Conservation (phyloP, 2,113 vertebrate species). For the Alces alces region DNA sequence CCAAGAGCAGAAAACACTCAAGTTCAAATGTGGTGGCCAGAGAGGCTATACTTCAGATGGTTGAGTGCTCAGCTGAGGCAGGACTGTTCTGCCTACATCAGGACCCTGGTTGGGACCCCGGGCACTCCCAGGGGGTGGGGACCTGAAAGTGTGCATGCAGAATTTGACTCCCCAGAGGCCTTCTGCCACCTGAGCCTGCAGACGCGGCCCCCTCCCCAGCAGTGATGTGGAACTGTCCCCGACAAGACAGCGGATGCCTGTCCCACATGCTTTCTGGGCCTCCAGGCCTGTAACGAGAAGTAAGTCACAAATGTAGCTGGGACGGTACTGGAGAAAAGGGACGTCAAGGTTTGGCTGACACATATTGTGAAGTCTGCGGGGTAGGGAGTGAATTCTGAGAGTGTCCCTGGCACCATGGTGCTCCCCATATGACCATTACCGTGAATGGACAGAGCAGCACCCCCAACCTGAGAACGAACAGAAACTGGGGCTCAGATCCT, state of each 20-base stretch:
- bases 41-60: no score
- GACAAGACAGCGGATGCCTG: neutral
- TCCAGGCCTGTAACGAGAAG: neutral
- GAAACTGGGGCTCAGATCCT: neutral
- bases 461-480: neutral
- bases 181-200: neutral
- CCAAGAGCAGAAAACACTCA: neutral
- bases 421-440: neutral
- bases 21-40: neutral
- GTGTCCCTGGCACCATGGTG: fast-evolving
- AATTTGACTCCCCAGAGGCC: neutral
- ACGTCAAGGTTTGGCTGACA: neutral
- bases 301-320: neutral
- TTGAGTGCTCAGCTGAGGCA: neutral
- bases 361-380: neutral
- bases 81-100: neutral
- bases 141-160: neutral
- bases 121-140: neutral
- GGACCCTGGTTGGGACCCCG: neutral
- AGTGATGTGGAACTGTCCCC: fast-evolving
- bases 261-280: neutral
- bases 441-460: neutral
- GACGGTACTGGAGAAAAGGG: neutral
- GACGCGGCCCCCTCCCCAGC: neutral
- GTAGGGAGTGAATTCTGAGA: neutral